Evolutionary conservation across 2,888 invertebrate species (phyloP).

Genomic region (Limenitis camilla): DNA sequence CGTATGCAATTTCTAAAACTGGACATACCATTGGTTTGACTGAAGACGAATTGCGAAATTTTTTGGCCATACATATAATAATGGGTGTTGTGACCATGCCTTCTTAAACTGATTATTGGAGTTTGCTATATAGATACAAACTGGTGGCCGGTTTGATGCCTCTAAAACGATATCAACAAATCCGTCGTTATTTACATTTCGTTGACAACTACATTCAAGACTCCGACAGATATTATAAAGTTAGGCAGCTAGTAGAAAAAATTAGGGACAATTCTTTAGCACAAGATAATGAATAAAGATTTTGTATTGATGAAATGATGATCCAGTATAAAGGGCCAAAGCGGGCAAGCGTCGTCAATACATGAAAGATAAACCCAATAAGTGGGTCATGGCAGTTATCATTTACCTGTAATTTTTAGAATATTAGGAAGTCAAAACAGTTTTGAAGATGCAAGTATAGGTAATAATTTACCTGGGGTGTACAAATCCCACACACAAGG

Average conservation of each 20-base stretch:
- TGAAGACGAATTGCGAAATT: slow-evolving; percentile 7
- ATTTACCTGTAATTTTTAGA: too few relatives aligned
- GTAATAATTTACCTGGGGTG: too few relatives aligned
- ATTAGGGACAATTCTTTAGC: slow-evolving; percentile 3
- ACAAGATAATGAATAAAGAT: slow-evolving; percentile 25
- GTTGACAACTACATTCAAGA: slow-evolving; percentile 14
- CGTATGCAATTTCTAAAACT: not conserved
- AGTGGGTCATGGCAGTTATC: too few relatives aligned
- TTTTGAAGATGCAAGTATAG: too few relatives aligned
- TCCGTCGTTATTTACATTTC: not conserved
- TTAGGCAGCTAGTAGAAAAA: slow-evolving; percentile 23
- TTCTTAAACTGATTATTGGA: slow-evolving; percentile 20
- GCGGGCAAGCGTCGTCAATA: slow-evolving; percentile 34
- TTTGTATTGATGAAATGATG: slow-evolving; percentile 36
- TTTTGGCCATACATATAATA: slow-evolving; percentile 11
- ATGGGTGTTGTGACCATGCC: slow-evolving; percentile 1
- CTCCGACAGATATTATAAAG: slow-evolving; percentile 23
- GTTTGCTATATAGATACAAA: slow-evolving; percentile 9
- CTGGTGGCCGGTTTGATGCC: slow-evolving; percentile 18
- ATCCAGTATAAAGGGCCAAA: slow-evolving; percentile 34
- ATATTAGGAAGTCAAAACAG: too few relatives aligned
- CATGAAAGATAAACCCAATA: slow-evolving; percentile 34
- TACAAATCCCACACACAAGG: too few relatives aligned
- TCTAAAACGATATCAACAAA: slow-evolving; percentile 4
- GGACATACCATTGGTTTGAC: not conserved